These are phyloP conservation scores for Solenopsis fugax DNA, from an alignment of 1,140 invertebrate species.

Conservation along the genomic window DNA sequence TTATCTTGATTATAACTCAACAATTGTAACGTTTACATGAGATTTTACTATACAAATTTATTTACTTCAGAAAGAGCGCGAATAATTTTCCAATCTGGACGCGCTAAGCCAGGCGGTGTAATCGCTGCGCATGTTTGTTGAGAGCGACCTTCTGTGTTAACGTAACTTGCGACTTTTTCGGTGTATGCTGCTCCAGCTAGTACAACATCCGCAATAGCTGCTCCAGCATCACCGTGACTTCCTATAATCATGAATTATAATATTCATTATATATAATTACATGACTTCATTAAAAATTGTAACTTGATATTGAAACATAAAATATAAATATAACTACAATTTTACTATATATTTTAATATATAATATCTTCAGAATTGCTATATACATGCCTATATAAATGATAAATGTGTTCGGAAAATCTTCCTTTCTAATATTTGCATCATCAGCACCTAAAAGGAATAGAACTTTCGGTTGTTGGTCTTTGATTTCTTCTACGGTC, in stretches of 20 bases:
- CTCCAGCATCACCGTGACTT: conserved; percentile 98
- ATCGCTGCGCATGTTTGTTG: conserved; percentile 97
- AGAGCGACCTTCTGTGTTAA: conserved; percentile 99
- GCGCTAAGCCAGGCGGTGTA: conserved; percentile 96
- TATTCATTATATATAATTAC: background rate
- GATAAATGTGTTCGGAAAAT: conserved; percentile 95
- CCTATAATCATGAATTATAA: conserved; percentile 87
- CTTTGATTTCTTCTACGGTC: conserved; percentile 90
- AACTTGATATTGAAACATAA: conserved; percentile 11
- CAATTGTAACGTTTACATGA: background rate
- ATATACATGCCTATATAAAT: conserved; percentile 94
- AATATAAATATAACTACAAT: background rate
- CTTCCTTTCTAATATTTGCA: conserved; percentile 91
- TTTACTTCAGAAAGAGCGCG: conserved; percentile 93
- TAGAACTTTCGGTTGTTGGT: conserved; percentile 92
- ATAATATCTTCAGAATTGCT: background rate
- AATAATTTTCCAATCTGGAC: conserved; percentile 99
- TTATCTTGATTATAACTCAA: background rate
- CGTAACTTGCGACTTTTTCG: conserved; percentile 98
- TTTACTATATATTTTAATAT: background rate
- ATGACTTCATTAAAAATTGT: background rate
- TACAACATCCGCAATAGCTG: conserved; percentile 96
- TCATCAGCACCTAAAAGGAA: conserved; percentile 98
- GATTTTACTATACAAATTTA: background rate
- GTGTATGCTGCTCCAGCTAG: conserved; percentile 99